A percentile compares a stretch with the other conserved stretches of the same genome.
Evolutionary conservation across 2,888 invertebrate species (phyloP).

Genomic region (Lottia gigantea): DNA sequence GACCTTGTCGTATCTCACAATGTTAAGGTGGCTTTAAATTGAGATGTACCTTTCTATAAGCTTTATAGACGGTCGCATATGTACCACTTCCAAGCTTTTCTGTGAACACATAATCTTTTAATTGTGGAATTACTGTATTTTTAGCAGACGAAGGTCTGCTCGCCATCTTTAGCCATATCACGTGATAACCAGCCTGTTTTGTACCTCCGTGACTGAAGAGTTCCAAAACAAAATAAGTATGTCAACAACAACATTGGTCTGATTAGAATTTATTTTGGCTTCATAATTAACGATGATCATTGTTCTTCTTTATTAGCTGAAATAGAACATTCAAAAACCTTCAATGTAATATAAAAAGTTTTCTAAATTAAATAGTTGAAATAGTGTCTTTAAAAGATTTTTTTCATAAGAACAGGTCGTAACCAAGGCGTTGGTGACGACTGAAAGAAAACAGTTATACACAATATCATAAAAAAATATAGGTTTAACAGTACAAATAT

Average conservation of each 20-base stretch:
- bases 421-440: conserved; percentile 13
- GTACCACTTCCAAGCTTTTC: conserved; percentile 80
- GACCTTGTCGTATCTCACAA: too few relatives aligned
- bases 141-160: conserved; percentile 33
- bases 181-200: not conserved
- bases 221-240: conserved; percentile 9
- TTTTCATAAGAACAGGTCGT: conserved; percentile 1
- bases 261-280: too few relatives aligned
- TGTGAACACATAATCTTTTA: conserved; percentile 62
- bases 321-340: too few relatives aligned
- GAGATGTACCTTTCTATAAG: conserved; percentile 75
- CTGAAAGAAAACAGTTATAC: conserved; percentile 6
- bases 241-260: not conserved
- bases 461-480: not conserved
- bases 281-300: not conserved
- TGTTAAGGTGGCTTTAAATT: too few relatives aligned
- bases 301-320: too few relatives aligned
- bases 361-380: too few relatives aligned
- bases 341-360: too few relatives aligned
- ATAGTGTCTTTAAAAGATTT: not conserved
- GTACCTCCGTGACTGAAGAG: conserved; percentile 14
- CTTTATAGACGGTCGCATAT: conserved; percentile 87
- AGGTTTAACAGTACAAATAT: not conserved
- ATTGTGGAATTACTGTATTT: conserved; percentile 35
- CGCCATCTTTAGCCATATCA: conserved; percentile 12